A percentile compares a stretch with the other conserved stretches of the same genome.
Conservation (phyloP, 2,888 invertebrate genomes). For the Orchesellides sinensis region DNA sequence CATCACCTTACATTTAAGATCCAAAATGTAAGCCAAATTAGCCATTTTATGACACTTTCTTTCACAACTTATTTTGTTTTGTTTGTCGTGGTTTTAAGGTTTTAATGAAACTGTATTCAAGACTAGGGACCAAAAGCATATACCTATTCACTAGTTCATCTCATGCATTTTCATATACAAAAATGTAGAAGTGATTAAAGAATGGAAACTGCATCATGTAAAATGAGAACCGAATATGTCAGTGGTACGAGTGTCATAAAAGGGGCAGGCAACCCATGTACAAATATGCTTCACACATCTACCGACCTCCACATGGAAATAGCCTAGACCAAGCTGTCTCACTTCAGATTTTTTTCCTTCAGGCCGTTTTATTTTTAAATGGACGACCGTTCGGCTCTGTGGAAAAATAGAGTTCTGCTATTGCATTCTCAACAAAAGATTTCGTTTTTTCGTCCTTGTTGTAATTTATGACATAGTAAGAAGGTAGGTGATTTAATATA, state of each 20-base stretch:
- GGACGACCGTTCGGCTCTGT: constrained; percentile 1
- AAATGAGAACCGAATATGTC: background rate
- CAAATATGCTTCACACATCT: no score
- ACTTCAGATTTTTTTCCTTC: background rate
- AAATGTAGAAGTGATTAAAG: no score
- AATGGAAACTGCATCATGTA: no score
- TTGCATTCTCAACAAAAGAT: background rate
- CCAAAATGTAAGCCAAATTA: background rate
- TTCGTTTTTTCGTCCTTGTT: constrained; percentile 1
- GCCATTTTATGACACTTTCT: constrained; percentile 43
- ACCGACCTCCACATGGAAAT: constrained; percentile 15
- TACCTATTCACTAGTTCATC: background rate
- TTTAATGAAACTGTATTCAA: constrained; percentile 18
- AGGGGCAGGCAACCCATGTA: background rate
- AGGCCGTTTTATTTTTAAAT: constrained; percentile 17
- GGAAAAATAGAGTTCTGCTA: background rate
- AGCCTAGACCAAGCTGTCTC: background rate
- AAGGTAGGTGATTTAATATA: constrained; percentile 26
- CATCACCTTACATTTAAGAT: background rate
- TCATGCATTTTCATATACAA: background rate
- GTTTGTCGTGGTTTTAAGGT: background rate
- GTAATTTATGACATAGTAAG: constrained; percentile 50
- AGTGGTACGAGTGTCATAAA: constrained; percentile 10
- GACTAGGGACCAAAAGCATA: no score
- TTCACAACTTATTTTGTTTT: constrained; percentile 25